Percentiles rank a stretch among this genome's conserved stretches.
Evolutionary conservation across 2,113 vertebrate genomes (phyloP).

Genomic region (Artemisiospiza belli): DNA sequence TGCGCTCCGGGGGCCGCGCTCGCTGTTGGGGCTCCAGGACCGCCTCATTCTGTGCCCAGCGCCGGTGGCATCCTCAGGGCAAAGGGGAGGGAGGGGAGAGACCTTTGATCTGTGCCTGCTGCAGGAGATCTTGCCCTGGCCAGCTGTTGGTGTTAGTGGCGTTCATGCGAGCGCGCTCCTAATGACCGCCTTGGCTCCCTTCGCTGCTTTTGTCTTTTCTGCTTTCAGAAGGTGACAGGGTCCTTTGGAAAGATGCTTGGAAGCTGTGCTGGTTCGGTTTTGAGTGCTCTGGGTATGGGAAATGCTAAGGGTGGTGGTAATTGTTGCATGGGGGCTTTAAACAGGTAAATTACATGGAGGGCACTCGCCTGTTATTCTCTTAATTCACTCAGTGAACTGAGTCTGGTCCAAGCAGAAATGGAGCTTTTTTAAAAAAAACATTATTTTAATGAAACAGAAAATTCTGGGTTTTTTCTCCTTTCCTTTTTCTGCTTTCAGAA

Average conservation of each 20-base stretch:
- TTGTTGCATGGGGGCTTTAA: no score
- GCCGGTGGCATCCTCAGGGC: background rate
- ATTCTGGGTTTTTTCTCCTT: background rate
- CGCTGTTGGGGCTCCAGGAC: background rate
- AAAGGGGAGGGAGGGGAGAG: background rate
- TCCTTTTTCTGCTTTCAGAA: background rate
- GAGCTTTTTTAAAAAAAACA: no score
- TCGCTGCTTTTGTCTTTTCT: background rate
- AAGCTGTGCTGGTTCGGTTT: background rate
- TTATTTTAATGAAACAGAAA: no score
- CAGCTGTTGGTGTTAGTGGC: background rate
- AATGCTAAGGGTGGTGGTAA: no score
- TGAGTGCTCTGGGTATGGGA: background rate
- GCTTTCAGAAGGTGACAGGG: background rate
- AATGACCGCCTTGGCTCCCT: background rate
- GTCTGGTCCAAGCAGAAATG: no score
- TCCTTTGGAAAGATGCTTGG: background rate
- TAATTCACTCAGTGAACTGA: no score
- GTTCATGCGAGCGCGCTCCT: background rate
- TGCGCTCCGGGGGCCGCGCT: background rate
- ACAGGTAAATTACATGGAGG: no score
- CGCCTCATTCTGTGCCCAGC: background rate
- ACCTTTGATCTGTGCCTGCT: background rate
- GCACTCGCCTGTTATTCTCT: no score
- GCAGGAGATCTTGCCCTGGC: background rate